A percentile compares a stretch with the other conserved stretches of the same genome.
Conservation (phyloP, 2,888 invertebrate genomes). For the Phengaris arion region DNA sequence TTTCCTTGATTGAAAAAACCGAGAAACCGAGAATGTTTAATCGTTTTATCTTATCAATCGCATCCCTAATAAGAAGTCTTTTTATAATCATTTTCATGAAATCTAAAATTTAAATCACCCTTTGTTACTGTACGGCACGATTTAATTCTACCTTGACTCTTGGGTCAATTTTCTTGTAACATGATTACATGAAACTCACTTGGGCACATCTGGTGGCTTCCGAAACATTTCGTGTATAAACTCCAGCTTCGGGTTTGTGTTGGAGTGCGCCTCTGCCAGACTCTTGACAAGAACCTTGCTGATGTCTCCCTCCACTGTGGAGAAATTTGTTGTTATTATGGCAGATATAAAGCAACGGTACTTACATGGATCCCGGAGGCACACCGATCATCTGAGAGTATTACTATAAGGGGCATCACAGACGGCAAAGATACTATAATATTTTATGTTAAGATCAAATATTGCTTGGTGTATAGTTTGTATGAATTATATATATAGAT, state of each 20-base stretch:
- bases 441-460: too few relatives aligned
- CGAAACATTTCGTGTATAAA: constrained; percentile 94
- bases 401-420: neutral
- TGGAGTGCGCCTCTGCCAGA: constrained; percentile 95
- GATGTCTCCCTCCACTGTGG: constrained; percentile 84
- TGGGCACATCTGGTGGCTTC: constrained; percentile 86
- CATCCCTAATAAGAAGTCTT: too few relatives aligned
- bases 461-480: too few relatives aligned
- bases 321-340: constrained; percentile 34
- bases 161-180: too few relatives aligned
- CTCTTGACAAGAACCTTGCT: constrained; percentile 95
- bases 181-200: constrained; percentile 59
- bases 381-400: neutral
- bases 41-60: too few relatives aligned
- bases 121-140: too few relatives aligned
- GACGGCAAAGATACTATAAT: too few relatives aligned
- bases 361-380: constrained; percentile 19
- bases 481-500: too few relatives aligned
- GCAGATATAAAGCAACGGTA: constrained; percentile 11
- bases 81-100: too few relatives aligned
- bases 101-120: too few relatives aligned
- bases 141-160: too few relatives aligned
- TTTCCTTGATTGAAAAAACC: neutral
- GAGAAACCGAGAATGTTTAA: too few relatives aligned
- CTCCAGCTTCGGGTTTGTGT: constrained; percentile 92